Percentiles rank a stretch among this genome's conserved stretches.
phyloP scores from a whole-genome alignment of 2,888 invertebrate genomes.

The Tenthredo amoena region DNA sequence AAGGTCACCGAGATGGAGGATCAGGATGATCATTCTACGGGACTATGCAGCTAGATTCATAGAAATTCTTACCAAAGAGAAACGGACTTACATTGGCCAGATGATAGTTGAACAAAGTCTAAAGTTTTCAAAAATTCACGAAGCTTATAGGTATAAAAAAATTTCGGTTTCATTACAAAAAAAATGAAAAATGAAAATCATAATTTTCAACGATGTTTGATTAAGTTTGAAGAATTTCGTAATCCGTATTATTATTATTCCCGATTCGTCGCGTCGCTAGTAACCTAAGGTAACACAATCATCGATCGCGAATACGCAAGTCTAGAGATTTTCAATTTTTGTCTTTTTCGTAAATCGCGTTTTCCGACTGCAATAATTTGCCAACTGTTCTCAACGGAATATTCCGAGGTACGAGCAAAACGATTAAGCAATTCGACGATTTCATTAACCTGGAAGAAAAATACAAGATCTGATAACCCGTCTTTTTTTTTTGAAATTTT shows the following conservation, averaged over 20 bases:
- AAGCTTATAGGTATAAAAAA: not conserved
- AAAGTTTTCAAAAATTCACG: not conserved
- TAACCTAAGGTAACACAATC: too few relatives aligned
- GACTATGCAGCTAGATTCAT: conserved; percentile 20
- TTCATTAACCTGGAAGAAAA: not conserved
- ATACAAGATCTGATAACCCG: not conserved
- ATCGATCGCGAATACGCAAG: not conserved
- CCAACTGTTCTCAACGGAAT: not conserved
- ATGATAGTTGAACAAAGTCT: too few relatives aligned
- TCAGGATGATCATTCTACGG: conserved; percentile 40
- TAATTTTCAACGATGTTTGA: not conserved
- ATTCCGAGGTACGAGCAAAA: not conserved
- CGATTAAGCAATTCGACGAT: not conserved
- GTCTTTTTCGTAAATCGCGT: not conserved
- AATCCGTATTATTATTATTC: too few relatives aligned
- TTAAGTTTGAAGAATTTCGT: too few relatives aligned
- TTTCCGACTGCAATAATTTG: not conserved
- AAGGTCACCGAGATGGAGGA: conserved; percentile 69
- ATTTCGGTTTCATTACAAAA: not conserved
- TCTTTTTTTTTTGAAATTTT: not conserved
- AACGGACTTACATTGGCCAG: too few relatives aligned
- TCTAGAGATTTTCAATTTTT: not conserved
- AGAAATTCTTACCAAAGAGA: not conserved
- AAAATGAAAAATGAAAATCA: not conserved
- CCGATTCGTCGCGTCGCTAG: too few relatives aligned